Evolutionary conservation across 2,797 vertebrate species (phyloP).

Genomic region (Sitta carolinensis): DNA sequence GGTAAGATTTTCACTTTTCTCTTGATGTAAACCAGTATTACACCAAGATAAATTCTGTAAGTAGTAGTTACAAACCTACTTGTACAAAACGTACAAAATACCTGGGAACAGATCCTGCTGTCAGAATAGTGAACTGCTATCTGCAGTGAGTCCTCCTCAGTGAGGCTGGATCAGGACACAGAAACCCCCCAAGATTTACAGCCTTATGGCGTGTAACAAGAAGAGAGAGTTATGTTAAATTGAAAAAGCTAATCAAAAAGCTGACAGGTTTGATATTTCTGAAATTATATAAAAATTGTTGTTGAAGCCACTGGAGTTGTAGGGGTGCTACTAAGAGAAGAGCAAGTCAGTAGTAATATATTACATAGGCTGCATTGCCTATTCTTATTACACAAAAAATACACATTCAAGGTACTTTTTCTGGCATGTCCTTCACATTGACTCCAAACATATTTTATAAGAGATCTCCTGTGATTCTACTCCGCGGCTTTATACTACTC

Average conservation of each 20-base stretch:
- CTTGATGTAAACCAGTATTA: not conserved
- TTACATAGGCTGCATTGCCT: not conserved
- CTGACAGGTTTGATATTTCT: constrained; percentile 44
- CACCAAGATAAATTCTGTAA: not conserved
- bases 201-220: not conserved
- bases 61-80: not conserved
- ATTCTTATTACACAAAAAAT: not conserved
- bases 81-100: not conserved
- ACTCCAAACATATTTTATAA: not conserved
- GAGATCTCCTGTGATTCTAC: not conserved
- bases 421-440: not conserved
- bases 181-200: not conserved
- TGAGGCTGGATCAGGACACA: not conserved
- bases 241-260: constrained; percentile 27
- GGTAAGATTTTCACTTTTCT: not conserved
- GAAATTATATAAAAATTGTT: not conserved
- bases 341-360: not conserved
- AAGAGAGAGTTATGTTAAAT: constrained; percentile 6
- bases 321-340: not conserved
- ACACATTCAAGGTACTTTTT: not conserved
- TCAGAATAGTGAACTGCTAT: too few species aligned
- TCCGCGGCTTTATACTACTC: not conserved
- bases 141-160: not conserved
- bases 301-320: not conserved
- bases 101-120: not conserved